phyloP scores from a whole-genome alignment of 2,888 invertebrate species.

The Drosophila subquinaria region DNA sequence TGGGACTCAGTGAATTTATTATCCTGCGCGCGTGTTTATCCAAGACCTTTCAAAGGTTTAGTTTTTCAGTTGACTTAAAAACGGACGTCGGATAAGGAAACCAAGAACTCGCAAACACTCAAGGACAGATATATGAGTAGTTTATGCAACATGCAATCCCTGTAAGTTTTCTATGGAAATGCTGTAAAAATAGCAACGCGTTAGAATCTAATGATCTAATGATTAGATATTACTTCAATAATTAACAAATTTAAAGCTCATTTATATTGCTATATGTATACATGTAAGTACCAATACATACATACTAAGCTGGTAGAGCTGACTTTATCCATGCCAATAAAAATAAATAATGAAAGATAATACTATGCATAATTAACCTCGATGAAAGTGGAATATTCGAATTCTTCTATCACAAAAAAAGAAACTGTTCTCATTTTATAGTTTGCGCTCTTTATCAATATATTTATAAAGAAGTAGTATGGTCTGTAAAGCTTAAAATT shows the following conservation, averaged over 20 bases:
- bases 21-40: conserved; percentile 10
- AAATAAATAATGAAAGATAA: neutral
- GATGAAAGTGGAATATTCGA: neutral
- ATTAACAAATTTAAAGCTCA: neutral
- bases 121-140: neutral
- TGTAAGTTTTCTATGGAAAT: conserved; percentile 52
- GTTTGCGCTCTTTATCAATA: too few species aligned
- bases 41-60: neutral
- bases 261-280: neutral
- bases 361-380: neutral
- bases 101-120: neutral
- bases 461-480: too few species aligned
- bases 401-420: too few species aligned
- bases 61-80: neutral
- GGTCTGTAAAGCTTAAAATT: too few species aligned
- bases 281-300: neutral
- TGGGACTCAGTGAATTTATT: conserved; percentile 12
- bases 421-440: too few species aligned
- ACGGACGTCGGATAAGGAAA: conserved; percentile 14
- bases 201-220: too few species aligned
- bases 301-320: neutral
- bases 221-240: neutral
- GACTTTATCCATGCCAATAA: neutral
- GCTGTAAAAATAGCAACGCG: neutral
- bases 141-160: conserved; percentile 60